These are phyloP conservation scores for Pachliopta kotzebuea DNA, from an alignment of 2,888 invertebrate genomes.

Conservation along the genomic window DNA sequence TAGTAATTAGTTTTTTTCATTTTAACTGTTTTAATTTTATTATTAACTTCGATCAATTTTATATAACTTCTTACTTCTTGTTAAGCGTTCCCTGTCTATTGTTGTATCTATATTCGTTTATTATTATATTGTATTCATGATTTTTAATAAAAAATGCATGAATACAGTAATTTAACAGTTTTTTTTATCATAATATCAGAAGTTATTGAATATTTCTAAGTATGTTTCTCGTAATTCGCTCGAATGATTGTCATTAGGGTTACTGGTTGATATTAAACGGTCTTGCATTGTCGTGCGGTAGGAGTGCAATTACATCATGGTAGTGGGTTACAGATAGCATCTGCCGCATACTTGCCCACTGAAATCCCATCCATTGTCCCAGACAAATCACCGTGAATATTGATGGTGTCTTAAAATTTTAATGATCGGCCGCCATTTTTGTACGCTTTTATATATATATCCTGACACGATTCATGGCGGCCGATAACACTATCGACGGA, in stretches of 20 bases:
- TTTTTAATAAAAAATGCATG: too few relatives aligned
- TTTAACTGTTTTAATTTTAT: too few relatives aligned
- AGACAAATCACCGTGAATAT: slow-evolving; percentile 20
- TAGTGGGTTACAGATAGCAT: slow-evolving; percentile 20
- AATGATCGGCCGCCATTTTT: slow-evolving; percentile 22
- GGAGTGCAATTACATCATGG: slow-evolving; percentile 23
- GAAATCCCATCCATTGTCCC: slow-evolving; percentile 25
- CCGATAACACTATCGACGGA: slow-evolving; percentile 59
- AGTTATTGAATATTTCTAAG: too few relatives aligned
- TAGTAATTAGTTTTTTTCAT: too few relatives aligned
- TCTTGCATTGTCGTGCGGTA: slow-evolving; percentile 21
- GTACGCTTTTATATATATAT: slow-evolving; percentile 22
- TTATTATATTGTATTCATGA: too few relatives aligned
- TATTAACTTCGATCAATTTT: too few relatives aligned
- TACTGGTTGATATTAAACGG: slow-evolving; percentile 23
- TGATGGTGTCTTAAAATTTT: slow-evolving; percentile 27
- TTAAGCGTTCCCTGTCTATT: too few relatives aligned
- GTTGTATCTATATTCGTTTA: too few relatives aligned
- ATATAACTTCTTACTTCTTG: too few relatives aligned
- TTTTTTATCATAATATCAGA: too few relatives aligned
- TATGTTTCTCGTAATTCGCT: slow-evolving; percentile 18
- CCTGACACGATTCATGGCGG: slow-evolving; percentile 36
- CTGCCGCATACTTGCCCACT: slow-evolving; percentile 20
- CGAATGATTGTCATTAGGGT: slow-evolving; percentile 12
- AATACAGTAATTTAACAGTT: background rate